These are phyloP conservation scores for Phaethon lepturus DNA, from an alignment of 2,113 vertebrate species.

Conservation along the genomic window DNA sequence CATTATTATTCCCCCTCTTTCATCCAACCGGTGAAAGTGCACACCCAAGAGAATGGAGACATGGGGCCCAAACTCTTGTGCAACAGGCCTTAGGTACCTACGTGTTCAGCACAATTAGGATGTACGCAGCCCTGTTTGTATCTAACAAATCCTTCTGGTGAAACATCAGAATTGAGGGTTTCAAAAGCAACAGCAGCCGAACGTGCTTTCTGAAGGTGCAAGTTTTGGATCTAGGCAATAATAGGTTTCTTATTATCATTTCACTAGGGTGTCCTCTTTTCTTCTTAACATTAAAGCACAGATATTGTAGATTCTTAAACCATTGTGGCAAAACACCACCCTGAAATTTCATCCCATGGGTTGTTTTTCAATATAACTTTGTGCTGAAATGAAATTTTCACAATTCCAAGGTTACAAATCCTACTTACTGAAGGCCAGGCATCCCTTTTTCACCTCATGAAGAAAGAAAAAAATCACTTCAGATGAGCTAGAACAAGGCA, in stretches of 20 bases:
- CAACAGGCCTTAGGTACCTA: not conserved
- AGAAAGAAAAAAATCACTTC: not conserved
- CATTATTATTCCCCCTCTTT: not conserved
- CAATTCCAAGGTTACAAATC: not conserved
- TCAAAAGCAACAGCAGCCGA: not conserved
- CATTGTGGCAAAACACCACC: not conserved
- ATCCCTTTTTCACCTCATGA: not conserved
- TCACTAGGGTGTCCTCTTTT: not conserved
- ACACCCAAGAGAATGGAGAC: not conserved
- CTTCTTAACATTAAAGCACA: not conserved
- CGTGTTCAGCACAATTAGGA: not conserved
- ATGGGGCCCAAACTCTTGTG: fast-evolving
- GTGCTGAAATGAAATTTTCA: not conserved
- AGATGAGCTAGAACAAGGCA: not conserved
- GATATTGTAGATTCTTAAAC: not conserved
- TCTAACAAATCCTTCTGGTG: not conserved
- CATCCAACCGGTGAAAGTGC: not conserved
- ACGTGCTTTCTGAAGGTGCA: fast-evolving
- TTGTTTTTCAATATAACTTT: not conserved
- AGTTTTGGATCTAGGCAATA: not conserved
- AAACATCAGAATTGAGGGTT: not conserved
- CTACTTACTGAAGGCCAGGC: not conserved
- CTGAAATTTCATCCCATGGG: not conserved
- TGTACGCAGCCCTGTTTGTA: not conserved
- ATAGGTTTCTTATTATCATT: not conserved